Conservation (phyloP, 2,797 vertebrate species). For the Gila robusta region DNA sequence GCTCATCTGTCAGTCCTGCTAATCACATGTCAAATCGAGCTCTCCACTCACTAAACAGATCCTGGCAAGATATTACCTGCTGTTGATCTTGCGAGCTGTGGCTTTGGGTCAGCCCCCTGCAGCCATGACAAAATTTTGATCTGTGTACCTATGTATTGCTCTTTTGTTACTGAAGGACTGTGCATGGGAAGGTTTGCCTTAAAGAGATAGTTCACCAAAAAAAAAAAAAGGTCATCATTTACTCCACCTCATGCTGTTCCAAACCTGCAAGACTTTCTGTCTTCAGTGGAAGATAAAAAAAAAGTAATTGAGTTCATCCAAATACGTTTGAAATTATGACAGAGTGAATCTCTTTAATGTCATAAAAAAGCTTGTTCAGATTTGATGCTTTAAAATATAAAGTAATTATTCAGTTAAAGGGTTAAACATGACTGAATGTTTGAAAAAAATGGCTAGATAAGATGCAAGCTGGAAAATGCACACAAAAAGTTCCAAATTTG, state of each 20-base stretch:
- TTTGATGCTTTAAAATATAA: background rate
- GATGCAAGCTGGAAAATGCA: background rate
- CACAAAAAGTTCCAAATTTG: background rate
- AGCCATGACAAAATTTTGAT: slow-evolving; percentile 43
- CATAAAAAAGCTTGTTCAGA: too few relatives aligned
- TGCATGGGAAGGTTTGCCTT: background rate
- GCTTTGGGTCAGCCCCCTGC: slow-evolving; percentile 57
- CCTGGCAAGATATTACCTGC: slow-evolving; percentile 69
- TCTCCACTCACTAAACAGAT: slow-evolving; percentile 62
- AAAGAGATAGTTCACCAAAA: background rate
- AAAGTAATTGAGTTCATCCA: background rate
- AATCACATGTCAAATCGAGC: slow-evolving; percentile 67
- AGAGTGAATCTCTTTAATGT: too few relatives aligned
- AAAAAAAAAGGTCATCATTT: background rate
- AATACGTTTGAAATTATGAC: too few relatives aligned
- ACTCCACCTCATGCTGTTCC: background rate
- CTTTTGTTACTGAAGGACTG: background rate
- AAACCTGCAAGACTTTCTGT: background rate
- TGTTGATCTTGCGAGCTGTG: slow-evolving; percentile 52
- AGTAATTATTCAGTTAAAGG: background rate
- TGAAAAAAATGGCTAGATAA: background rate
- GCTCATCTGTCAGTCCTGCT: slow-evolving; percentile 73
- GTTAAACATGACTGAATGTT: background rate
- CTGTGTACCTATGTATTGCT: slow-evolving; percentile 23
- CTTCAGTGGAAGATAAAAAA: background rate